phyloP scores from a whole-genome alignment of 2,888 invertebrate species.

The Erpobdella octoculata region DNA sequence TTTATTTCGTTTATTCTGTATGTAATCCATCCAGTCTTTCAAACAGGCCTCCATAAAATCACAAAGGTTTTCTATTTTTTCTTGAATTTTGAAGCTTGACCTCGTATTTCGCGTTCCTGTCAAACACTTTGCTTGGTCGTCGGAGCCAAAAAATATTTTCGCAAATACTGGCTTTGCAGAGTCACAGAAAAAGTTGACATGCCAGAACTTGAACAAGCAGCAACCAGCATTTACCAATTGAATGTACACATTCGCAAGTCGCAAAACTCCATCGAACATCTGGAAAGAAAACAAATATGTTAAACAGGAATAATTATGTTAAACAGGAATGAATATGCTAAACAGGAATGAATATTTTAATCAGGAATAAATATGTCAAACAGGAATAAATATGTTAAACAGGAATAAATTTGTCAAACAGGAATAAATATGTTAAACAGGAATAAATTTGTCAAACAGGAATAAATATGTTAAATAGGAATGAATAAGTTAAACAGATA shows the following conservation, averaged over 20 bases:
- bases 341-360: too few relatives aligned
- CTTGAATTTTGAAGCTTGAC: constrained; percentile 33
- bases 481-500: too few relatives aligned
- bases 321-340: too few relatives aligned
- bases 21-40: constrained; percentile 40
- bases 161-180: constrained; percentile 33
- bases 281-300: constrained; percentile 34
- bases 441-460: too few relatives aligned
- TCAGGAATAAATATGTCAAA: constrained; percentile 43
- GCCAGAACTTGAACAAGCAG: constrained; percentile 43
- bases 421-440: too few relatives aligned
- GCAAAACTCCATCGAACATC: constrained; percentile 43
- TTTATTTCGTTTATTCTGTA: constrained; percentile 37
- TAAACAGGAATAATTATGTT: too few relatives aligned
- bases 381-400: constrained; percentile 6
- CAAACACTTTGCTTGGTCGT: constrained; percentile 18
- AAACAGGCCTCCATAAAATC: constrained; percentile 41
- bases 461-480: constrained; percentile 40
- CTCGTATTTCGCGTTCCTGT: neutral
- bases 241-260: constrained; percentile 41
- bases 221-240: constrained; percentile 43
- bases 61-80: constrained; percentile 39
- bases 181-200: constrained; percentile 40
- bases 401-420: too few relatives aligned
- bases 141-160: constrained; percentile 39